Evolutionary conservation across 2,888 invertebrate genomes (phyloP).

Genomic region (Diabrotica balteata): DNA sequence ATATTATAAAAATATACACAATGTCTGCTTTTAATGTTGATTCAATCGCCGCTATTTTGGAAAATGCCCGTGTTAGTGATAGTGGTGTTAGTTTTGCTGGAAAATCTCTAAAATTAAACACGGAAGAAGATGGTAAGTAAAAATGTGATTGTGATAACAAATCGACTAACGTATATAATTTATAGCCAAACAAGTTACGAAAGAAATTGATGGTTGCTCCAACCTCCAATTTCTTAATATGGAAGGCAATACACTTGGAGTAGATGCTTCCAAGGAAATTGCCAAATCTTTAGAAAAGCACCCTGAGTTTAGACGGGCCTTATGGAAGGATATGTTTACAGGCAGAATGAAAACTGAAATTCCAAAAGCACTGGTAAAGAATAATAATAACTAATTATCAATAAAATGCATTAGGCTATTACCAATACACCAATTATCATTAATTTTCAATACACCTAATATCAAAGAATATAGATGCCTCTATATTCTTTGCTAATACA

Average conservation of each 20-base stretch:
- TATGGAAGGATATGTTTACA: slow-evolving; percentile 98
- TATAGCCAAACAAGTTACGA: slow-evolving; percentile 75
- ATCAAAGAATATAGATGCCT: too few species aligned
- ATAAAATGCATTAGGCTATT: too few species aligned
- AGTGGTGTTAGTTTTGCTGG: slow-evolving; percentile 84
- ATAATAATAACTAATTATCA: too few species aligned
- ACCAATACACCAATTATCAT: too few species aligned
- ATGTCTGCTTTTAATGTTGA: slow-evolving; percentile 60
- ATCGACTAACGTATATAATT: slow-evolving; percentile 5
- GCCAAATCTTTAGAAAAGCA: slow-evolving; percentile 80
- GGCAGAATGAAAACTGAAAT: slow-evolving; percentile 95
- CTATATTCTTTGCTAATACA: too few species aligned
- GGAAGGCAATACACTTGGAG: slow-evolving; percentile 93
- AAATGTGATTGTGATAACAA: background rate
- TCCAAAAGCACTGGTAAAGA: slow-evolving; percentile 81
- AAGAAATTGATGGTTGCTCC: slow-evolving; percentile 75
- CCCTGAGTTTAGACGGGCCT: slow-evolving; percentile 79
- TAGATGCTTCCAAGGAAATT: slow-evolving; percentile 85
- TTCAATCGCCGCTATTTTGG: slow-evolving; percentile 63
- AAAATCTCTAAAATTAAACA: slow-evolving; percentile 78
- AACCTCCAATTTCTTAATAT: slow-evolving; percentile 78
- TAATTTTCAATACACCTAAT: too few species aligned
- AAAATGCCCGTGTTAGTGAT: slow-evolving; percentile 59
- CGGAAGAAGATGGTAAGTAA: slow-evolving; percentile 77
- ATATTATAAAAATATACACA: slow-evolving; percentile 14